Percentiles rank a stretch among this genome's conserved stretches.
Evolutionary conservation across 2,113 vertebrate species (phyloP).

Genomic region (Oreotragus oreotragus): DNA sequence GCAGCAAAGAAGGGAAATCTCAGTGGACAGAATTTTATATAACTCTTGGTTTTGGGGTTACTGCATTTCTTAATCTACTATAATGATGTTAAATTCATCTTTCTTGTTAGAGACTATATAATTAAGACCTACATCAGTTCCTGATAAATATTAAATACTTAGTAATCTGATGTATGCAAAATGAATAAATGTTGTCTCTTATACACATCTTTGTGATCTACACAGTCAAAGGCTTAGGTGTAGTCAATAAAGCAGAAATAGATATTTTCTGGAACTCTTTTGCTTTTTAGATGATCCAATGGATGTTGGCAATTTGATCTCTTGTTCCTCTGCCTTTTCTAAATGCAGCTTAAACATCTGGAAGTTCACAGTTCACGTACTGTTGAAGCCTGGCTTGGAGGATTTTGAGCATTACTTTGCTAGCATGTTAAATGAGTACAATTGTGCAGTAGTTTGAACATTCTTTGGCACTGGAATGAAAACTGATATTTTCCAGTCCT

Average conservation of each 20-base stretch:
- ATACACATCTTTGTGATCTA: neutral
- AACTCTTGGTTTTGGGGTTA: too few relatives aligned
- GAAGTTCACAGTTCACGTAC: neutral
- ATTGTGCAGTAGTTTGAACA: neutral
- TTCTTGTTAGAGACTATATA: too few relatives aligned
- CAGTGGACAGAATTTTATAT: too few relatives aligned
- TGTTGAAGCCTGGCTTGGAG: neutral
- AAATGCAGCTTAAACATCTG: neutral
- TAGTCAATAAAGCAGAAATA: neutral
- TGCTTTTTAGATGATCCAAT: neutral
- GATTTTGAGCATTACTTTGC: neutral
- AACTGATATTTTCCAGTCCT: neutral
- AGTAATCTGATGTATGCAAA: too few relatives aligned
- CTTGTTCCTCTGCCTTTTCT: neutral
- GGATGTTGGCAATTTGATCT: neutral
- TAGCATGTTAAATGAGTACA: neutral
- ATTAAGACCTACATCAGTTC: too few relatives aligned
- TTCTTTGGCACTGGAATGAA: neutral
- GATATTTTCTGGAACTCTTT: neutral
- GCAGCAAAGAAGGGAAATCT: too few relatives aligned
- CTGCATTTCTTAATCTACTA: too few relatives aligned
- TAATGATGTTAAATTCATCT: too few relatives aligned
- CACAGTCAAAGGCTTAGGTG: neutral
- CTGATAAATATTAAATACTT: too few relatives aligned
- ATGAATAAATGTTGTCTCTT: too few relatives aligned